These are phyloP conservation scores for Epinotia demarniana DNA, from an alignment of 2,888 invertebrate genomes.

Conservation along the genomic window DNA sequence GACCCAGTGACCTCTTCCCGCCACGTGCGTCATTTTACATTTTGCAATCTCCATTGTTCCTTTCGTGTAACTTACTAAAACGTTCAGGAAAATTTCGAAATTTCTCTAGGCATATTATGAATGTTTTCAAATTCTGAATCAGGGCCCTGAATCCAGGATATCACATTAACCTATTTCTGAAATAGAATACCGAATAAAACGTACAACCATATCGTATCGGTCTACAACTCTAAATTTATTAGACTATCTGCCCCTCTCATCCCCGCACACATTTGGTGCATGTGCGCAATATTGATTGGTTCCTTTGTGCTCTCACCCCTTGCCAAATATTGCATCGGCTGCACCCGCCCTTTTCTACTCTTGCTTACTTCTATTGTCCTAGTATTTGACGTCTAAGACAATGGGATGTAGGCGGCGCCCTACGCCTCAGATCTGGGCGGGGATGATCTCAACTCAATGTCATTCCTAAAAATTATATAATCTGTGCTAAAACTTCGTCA, in stretches of 20 bases:
- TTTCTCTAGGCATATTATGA: no score
- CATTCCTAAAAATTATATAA: no score
- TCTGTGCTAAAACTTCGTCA: no score
- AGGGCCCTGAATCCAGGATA: no score
- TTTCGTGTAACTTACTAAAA: no score
- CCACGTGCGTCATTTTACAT: no score
- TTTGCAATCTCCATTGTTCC: no score
- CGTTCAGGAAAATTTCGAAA: no score
- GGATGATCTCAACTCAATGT: constrained; percentile 41
- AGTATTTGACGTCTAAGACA: constrained; percentile 72
- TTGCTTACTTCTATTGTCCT: constrained; percentile 65
- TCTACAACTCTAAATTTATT: background rate
- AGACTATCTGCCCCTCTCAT: background rate
- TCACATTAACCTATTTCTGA: no score
- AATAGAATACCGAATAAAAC: background rate
- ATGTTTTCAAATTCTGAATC: no score
- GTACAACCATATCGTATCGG: background rate
- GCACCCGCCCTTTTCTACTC: constrained; percentile 53
- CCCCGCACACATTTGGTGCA: constrained; percentile 2
- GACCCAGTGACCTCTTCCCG: no score
- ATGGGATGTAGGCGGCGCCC: constrained; percentile 80
- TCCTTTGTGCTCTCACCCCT: constrained; percentile 45
- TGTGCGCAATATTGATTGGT: constrained; percentile 40
- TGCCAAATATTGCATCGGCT: constrained; percentile 54
- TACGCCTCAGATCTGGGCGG: constrained; percentile 58